Conservation (phyloP, 2,888 invertebrate genomes). For the Siphlonurus alternatus region DNA sequence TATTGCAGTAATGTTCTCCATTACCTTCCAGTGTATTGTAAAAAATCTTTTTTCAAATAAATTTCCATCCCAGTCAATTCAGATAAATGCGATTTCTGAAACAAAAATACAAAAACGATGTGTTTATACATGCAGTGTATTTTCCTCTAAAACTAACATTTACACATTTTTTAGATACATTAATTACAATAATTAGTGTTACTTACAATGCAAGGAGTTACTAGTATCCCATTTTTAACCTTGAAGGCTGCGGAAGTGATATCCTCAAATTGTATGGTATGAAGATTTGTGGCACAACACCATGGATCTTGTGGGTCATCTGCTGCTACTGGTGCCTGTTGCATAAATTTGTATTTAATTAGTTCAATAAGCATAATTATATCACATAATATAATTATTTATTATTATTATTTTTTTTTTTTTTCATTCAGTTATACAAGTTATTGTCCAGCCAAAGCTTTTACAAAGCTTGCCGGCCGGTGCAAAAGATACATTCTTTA, state of each 20-base stretch:
- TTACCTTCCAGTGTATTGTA: constrained; percentile 89
- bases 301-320: constrained; percentile 27
- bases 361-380: too few species aligned
- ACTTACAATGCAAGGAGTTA: constrained; percentile 74
- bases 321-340: too few species aligned
- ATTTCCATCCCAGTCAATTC: constrained; percentile 64
- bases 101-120: constrained; percentile 15
- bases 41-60: constrained; percentile 84
- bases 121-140: too few species aligned
- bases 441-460: too few species aligned
- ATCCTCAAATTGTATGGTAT: constrained; percentile 62
- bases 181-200: neutral
- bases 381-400: too few species aligned
- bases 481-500: too few species aligned
- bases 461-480: too few species aligned
- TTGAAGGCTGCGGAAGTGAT: constrained; percentile 78
- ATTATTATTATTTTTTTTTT: too few species aligned
- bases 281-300: constrained; percentile 53
- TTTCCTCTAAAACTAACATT: too few species aligned
- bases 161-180: neutral
- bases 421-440: too few species aligned
- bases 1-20: too few species aligned
- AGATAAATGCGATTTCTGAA: constrained; percentile 70
- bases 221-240: constrained; percentile 64
- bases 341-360: too few species aligned